phyloP scores from a whole-genome alignment of 1,140 invertebrate genomes.

The Drosophila navojoa region DNA sequence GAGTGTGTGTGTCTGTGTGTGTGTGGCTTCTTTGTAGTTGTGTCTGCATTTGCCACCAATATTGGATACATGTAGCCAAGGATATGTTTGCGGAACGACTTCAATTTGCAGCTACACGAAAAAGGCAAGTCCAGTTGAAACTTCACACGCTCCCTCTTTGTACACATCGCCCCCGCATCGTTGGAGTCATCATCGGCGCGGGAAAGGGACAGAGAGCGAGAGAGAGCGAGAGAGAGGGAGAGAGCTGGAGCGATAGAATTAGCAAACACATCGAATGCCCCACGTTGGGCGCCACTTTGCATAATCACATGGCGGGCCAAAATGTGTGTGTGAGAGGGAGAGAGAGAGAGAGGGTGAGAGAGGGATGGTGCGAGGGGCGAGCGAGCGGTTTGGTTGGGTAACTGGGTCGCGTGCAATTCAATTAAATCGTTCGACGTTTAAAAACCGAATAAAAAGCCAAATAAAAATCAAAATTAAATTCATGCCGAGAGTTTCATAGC shows the following conservation, averaged over 20 bases:
- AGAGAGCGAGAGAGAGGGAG: background rate
- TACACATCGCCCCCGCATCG: too few species aligned
- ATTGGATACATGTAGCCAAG: slow-evolving; percentile 28
- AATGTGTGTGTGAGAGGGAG: background rate
- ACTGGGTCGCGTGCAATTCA: slow-evolving; percentile 56
- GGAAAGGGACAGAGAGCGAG: too few species aligned
- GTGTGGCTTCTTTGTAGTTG: background rate
- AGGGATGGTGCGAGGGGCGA: background rate
- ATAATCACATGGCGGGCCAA: slow-evolving; percentile 32
- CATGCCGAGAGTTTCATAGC: slow-evolving; percentile 41
- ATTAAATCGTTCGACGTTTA: slow-evolving; percentile 71
- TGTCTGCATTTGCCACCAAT: slow-evolving; percentile 15
- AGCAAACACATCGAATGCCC: slow-evolving; percentile 25
- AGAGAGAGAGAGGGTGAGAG: background rate
- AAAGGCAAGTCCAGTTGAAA: slow-evolving; percentile 27
- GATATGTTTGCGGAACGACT: slow-evolving; percentile 2
- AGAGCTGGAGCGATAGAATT: slow-evolving; percentile 31
- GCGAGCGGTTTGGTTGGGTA: background rate
- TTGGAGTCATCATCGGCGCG: too few species aligned
- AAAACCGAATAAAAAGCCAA: slow-evolving; percentile 66
- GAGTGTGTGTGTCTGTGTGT: background rate
- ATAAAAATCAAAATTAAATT: slow-evolving; percentile 78
- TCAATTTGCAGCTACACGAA: slow-evolving; percentile 43
- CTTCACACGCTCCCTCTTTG: background rate
- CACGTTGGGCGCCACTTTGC: slow-evolving; percentile 41